Percentiles rank a stretch among this genome's conserved stretches.
Evolutionary conservation across 2,113 vertebrate genomes (phyloP).

Genomic region (Myotis davidii): DNA sequence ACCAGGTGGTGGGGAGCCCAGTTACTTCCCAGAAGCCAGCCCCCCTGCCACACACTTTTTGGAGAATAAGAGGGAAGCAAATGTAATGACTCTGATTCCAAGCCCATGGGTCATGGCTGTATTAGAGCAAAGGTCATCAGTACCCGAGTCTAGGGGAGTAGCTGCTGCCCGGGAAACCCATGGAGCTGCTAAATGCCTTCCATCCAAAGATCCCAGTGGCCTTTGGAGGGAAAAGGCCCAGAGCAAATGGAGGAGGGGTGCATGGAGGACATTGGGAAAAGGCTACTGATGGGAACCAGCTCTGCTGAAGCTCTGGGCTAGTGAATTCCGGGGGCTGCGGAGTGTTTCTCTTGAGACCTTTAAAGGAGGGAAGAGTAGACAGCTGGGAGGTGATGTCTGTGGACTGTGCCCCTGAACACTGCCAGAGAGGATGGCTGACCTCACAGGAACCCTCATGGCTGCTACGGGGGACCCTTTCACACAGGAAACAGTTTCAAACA

Average conservation of each 20-base stretch:
- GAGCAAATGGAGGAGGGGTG: background rate
- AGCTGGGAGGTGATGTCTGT: too few species aligned
- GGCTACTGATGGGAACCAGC: background rate
- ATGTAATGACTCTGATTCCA: background rate
- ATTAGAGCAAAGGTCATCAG: background rate
- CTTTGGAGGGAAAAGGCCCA: background rate
- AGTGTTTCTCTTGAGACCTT: background rate
- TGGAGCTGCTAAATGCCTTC: constrained; percentile 8
- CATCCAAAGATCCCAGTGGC: background rate
- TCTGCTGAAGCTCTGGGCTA: background rate
- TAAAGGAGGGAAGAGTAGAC: background rate
- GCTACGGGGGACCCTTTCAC: background rate
- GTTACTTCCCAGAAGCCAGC: constrained; percentile 26
- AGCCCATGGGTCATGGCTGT: constrained; percentile 16
- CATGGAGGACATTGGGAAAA: background rate
- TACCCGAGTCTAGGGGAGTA: background rate
- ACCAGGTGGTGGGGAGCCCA: background rate
- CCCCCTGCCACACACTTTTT: background rate
- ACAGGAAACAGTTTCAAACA: background rate
- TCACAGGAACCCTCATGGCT: background rate
- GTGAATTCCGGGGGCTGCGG: background rate
- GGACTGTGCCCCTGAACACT: background rate
- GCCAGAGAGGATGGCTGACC: accelerated
- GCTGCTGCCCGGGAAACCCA: constrained; percentile 38
- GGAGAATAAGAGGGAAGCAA: background rate